phyloP scores from a whole-genome alignment of 2,797 vertebrate genomes.

The Sebastes steindachneri region DNA sequence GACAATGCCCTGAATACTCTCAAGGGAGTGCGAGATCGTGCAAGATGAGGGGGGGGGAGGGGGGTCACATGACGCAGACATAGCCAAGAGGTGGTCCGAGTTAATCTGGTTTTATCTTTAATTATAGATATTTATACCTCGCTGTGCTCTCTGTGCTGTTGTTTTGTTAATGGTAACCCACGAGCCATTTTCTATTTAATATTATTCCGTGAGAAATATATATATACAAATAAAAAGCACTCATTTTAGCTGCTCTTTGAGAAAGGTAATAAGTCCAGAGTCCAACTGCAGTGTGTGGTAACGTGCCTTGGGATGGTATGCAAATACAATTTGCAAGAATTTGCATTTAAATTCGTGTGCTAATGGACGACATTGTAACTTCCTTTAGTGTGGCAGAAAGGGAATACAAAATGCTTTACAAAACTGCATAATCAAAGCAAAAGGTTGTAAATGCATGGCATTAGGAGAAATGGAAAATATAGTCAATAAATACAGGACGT shows the following conservation, averaged over 20 bases:
- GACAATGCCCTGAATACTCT: neutral
- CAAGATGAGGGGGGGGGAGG: neutral
- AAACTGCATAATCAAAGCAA: conserved; percentile 13
- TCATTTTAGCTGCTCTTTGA: neutral
- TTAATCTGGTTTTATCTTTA: neutral
- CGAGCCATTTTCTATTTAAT: neutral
- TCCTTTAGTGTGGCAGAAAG: conserved; percentile 16
- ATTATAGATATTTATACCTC: neutral
- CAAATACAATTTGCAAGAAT: conserved; percentile 58
- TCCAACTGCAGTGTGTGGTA: conserved; percentile 12
- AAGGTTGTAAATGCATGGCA: neutral
- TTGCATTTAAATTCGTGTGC: conserved; percentile 48
- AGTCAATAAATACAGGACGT: neutral
- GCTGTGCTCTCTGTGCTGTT: neutral
- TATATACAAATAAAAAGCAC: neutral
- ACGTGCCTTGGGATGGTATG: conserved; percentile 38
- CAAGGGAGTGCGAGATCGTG: neutral
- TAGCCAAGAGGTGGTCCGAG: neutral
- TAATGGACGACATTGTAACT: conserved; percentile 31
- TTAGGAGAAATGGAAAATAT: neutral
- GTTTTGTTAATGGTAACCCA: neutral
- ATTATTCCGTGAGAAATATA: neutral
- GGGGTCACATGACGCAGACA: neutral
- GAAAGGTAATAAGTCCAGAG: conserved; percentile 34
- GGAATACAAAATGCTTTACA: conserved; percentile 25